Conservation (phyloP, 1,140 invertebrate species). For the Calycopis cecrops region DNA sequence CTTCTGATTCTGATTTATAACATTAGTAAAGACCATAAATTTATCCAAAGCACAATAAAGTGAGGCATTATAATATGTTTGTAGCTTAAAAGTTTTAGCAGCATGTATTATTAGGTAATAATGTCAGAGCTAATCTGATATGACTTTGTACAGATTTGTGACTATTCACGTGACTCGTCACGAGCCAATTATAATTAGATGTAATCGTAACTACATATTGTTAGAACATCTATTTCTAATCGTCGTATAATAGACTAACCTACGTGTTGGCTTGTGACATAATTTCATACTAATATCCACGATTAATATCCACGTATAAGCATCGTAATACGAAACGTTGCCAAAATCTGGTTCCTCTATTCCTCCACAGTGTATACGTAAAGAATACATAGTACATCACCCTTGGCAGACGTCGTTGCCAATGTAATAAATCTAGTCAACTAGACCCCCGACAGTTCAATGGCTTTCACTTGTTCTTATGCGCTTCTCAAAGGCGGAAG, state of each 20-base stretch:
- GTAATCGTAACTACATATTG: conserved; percentile 22
- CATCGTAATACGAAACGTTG: conserved; percentile 29
- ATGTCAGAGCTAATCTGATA: too few relatives aligned
- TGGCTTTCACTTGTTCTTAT: conserved; percentile 32
- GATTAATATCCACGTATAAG: conserved; percentile 20
- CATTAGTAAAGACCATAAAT: too few relatives aligned
- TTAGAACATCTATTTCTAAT: conserved; percentile 33
- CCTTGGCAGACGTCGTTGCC: conserved; percentile 49
- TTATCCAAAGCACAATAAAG: too few relatives aligned
- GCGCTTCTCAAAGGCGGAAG: conserved; percentile 21
- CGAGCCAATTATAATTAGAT: conserved; percentile 25
- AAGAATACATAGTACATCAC: conserved; percentile 27
- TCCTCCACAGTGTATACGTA: conserved; percentile 8
- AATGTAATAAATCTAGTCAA: conserved; percentile 34
- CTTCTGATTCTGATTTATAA: too few relatives aligned
- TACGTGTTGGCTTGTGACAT: conserved; percentile 35
- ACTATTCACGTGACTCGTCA: conserved; percentile 17
- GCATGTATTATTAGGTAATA: too few relatives aligned
- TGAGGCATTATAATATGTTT: too few relatives aligned
- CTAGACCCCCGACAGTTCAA: conserved; percentile 39
- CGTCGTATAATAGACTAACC: conserved; percentile 30
- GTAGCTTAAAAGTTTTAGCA: too few relatives aligned
- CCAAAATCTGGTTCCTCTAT: conserved; percentile 38
- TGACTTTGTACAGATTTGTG: too few relatives aligned
- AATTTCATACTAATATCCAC: conserved; percentile 28